Conservation (phyloP, 2,888 invertebrate genomes). For the Spatulosminthurus flaviceps region DNA sequence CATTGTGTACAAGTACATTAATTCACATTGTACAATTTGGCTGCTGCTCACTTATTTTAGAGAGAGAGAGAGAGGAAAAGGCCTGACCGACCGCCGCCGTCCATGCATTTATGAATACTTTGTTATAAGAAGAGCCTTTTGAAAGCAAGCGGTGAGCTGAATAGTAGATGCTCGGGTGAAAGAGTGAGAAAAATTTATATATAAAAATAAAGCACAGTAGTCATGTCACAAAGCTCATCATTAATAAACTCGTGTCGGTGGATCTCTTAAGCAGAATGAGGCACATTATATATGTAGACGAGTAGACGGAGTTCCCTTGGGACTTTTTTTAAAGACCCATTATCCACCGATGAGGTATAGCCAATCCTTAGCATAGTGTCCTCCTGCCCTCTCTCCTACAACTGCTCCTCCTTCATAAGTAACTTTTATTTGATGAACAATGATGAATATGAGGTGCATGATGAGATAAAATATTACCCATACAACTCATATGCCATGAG, state of each 20-base stretch:
- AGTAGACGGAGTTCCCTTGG: not conserved
- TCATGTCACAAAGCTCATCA: slow-evolving; percentile 23
- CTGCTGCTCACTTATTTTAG: not conserved
- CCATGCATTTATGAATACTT: not conserved
- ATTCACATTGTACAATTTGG: not conserved
- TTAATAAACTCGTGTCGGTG: slow-evolving; percentile 1
- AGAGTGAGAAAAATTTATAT: not conserved
- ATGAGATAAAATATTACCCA: not conserved
- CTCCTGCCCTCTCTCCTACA: slow-evolving; percentile 10
- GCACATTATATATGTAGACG: no score
- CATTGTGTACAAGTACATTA: no score
- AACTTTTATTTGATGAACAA: not conserved
- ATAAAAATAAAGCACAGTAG: slow-evolving; percentile 1
- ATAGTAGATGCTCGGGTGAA: not conserved
- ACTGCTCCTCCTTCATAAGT: not conserved
- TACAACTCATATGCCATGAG: not conserved
- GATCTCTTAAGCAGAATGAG: not conserved
- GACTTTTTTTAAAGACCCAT: slow-evolving; percentile 14
- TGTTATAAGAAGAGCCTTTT: not conserved
- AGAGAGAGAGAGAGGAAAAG: not conserved
- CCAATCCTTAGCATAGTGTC: not conserved
- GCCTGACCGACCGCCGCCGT: not conserved
- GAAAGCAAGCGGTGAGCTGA: not conserved
- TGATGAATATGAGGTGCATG: slow-evolving; percentile 5
- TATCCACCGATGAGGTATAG: not conserved